Conservation (phyloP, 2,888 invertebrate species). For the Drosophila sordidapex region DNA sequence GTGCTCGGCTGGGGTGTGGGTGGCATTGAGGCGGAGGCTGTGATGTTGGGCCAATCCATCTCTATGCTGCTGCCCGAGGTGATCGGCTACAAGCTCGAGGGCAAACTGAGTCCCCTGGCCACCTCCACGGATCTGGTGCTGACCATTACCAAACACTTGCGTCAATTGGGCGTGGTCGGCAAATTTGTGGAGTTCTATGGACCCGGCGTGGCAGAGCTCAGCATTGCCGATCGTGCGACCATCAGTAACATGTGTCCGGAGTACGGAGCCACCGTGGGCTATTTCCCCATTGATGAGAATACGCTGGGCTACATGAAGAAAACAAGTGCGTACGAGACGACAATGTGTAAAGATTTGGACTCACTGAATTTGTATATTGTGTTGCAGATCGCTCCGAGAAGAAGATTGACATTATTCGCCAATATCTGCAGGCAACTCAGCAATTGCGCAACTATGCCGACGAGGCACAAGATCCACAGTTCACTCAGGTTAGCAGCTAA, state of each 20-base stretch:
- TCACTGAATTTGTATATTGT: background rate
- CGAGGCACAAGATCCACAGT: slow-evolving; percentile 91
- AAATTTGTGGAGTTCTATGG: slow-evolving; percentile 99
- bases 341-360: background rate
- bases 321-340: slow-evolving; percentile 87
- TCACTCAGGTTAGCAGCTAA: slow-evolving; percentile 86
- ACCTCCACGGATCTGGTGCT: slow-evolving; percentile 99
- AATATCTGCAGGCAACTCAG: slow-evolving; percentile 92
- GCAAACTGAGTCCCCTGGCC: slow-evolving; percentile 91
- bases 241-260: slow-evolving; percentile 99
- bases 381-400: slow-evolving; percentile 90
- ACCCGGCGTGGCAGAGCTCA: slow-evolving; percentile 94
- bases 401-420: slow-evolving; percentile 91
- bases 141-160: slow-evolving; percentile 97
- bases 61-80: slow-evolving; percentile 98
- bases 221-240: slow-evolving; percentile 98
- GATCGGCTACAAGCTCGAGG: slow-evolving; percentile 95
- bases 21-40: slow-evolving; percentile 99
- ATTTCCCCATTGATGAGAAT: slow-evolving; percentile 94
- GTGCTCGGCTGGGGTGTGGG: slow-evolving; percentile 98
- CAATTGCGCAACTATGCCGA: slow-evolving; percentile 94
- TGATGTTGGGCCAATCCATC: slow-evolving; percentile 99
- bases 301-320: slow-evolving; percentile 94
- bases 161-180: slow-evolving; percentile 97
- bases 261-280: slow-evolving; percentile 98